Percentiles rank a stretch among this genome's conserved stretches.
Evolutionary conservation across 2,797 vertebrate genomes (phyloP).

Genomic region (Amphiprion clarkii): DNA sequence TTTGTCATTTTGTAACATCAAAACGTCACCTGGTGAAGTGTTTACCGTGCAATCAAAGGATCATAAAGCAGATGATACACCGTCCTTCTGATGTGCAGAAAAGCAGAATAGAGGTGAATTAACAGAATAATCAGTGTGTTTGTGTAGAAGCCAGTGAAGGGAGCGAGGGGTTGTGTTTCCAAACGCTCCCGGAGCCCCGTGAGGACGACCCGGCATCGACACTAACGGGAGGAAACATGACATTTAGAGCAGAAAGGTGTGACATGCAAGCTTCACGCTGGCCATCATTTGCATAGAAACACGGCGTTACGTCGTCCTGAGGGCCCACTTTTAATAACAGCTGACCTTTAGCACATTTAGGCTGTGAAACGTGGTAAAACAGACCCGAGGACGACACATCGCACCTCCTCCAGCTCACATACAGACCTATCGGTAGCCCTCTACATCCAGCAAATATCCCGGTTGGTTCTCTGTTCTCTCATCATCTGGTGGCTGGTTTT

Average conservation of each 20-base stretch:
- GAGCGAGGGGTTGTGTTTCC: conserved; percentile 59
- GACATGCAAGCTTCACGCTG: conserved; percentile 73
- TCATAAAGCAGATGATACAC: too few species aligned
- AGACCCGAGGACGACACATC: conserved; percentile 56
- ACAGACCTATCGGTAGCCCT: background rate
- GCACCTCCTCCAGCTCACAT: conserved; percentile 38
- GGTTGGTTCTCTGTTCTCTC: too few species aligned
- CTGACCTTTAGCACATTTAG: conserved; percentile 79
- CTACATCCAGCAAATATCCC: too few species aligned
- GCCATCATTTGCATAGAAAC: conserved; percentile 61
- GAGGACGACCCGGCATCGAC: conserved; percentile 48
- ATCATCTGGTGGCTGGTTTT: too few species aligned
- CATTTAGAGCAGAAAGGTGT: conserved; percentile 84
- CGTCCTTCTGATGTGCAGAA: too few species aligned
- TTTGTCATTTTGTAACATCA: too few species aligned
- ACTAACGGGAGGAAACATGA: conserved; percentile 67
- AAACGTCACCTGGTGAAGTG: too few species aligned
- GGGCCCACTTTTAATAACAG: conserved; percentile 76
- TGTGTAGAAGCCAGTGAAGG: background rate
- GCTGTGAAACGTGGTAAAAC: conserved; percentile 74
- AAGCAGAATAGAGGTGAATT: too few species aligned
- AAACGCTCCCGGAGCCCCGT: conserved; percentile 37
- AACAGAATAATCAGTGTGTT: too few species aligned
- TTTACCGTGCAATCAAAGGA: too few species aligned
- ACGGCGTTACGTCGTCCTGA: conserved; percentile 28